A percentile compares a stretch with the other conserved stretches of the same genome.
phyloP scores from a whole-genome alignment of 2,888 invertebrate species.

The Parapristionchus giblindavisi region DNA sequence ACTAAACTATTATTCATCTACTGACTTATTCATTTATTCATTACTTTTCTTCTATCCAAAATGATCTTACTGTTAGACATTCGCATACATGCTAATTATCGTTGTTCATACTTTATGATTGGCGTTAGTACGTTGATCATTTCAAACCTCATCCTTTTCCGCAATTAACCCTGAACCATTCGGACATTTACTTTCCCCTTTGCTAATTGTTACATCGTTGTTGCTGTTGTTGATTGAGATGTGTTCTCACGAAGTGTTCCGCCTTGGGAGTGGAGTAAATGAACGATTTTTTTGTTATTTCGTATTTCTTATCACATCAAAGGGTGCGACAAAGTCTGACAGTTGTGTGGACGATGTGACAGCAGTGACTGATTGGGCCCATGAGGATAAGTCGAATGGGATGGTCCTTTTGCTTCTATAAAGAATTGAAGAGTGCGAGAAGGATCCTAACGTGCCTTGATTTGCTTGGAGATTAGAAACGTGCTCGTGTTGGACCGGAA shows the following conservation, averaged over 20 bases:
- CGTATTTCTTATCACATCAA: background rate
- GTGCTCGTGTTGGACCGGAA: too few species aligned
- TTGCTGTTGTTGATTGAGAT: constrained; percentile 24
- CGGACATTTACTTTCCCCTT: constrained; percentile 29
- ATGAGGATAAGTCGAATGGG: too few species aligned
- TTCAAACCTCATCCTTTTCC: constrained; percentile 6
- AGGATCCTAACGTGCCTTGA: too few species aligned
- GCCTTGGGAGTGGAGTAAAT: constrained; percentile 31
- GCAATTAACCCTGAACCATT: constrained; percentile 21
- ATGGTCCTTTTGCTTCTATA: too few species aligned
- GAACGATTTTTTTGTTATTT: constrained; percentile 25
- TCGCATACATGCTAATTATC: constrained; percentile 2
- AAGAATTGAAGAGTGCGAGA: too few species aligned
- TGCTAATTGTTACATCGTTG: constrained; percentile 30
- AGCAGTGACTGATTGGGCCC: too few species aligned
- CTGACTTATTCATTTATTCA: background rate
- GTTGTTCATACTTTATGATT: too few species aligned
- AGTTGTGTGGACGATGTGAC: too few species aligned
- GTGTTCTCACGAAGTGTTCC: constrained; percentile 10
- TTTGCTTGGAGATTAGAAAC: too few species aligned
- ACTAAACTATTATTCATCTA: constrained; percentile 12
- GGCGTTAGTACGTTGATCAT: too few species aligned
- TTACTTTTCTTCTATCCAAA: background rate
- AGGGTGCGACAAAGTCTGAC: too few species aligned
- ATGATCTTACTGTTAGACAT: constrained; percentile 5